Evolutionary conservation across 1,140 invertebrate species (phyloP), one percentile per base, ranked within the genome.

Genomic region (Steinernema khuongi): DNA sequence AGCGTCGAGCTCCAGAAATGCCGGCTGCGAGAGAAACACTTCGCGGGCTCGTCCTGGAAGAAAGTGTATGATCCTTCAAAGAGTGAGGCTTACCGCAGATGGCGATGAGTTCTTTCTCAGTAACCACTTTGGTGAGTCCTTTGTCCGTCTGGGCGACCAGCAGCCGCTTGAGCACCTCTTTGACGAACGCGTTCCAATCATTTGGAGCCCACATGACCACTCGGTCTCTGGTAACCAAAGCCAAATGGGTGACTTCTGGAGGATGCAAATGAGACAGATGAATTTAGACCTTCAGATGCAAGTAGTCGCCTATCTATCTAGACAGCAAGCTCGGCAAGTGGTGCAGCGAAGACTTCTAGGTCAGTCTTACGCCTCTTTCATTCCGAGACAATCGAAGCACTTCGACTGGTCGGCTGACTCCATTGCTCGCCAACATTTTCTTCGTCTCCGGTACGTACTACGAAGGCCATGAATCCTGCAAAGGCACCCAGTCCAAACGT

Each of bases 1-100:
- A 26, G 66, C 33, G 11, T 74, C 73, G 19, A 74, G 68, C 29
- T 74, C 67, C 17, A 74, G 66, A 14, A 69, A 66, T 7, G 31
- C 71, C 28, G 70, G 70, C 31, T 69, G 70, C 14, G 14, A 14
- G 7, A 4, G 11, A n/a, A 32, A 69, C 68, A 69, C n/a, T 69
- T 32, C 30, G 7, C 68, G 7, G 17, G 30, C 31, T 41, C 26
- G 14, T 30, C 4, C 68, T 71, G 70, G 50, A 36, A 43, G 32
- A 22, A 18, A 43, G 14, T 2, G 50, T 43, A 14, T n/a, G 14
- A 71, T 41, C 1, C n/a, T 7, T 26, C 7, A 2, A 30, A n/a
- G 19, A 33, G 31, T 19, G 19, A 29, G 29, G 26, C 70, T 14
- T n/a, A 71, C 70, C 70, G 18, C 33, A 28, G 31, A 71, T 31